phyloP scores from a whole-genome alignment of 2,113 vertebrate genomes.

The Bucco capensis region DNA sequence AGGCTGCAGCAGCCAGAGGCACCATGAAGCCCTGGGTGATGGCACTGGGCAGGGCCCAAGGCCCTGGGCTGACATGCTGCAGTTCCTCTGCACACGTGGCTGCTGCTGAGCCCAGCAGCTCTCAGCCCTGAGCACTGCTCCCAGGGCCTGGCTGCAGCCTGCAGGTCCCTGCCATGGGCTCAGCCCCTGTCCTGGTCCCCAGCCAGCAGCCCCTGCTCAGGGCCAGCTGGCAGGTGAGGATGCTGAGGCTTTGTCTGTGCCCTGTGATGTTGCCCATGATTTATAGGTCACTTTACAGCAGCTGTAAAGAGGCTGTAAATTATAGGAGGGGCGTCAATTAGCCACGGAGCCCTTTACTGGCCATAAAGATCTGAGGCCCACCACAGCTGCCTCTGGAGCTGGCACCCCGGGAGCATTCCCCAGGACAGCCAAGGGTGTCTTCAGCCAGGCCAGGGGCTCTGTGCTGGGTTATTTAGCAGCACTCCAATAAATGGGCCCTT shows the following conservation, averaged over 20 bases:
- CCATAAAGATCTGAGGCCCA: conserved; percentile 65
- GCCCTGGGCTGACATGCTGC: background rate
- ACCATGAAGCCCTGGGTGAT: fast-evolving
- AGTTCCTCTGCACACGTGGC: fast-evolving
- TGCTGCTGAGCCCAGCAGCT: fast-evolving
- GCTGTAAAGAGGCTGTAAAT: conserved; percentile 70
- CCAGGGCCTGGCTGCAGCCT: background rate
- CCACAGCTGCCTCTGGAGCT: conserved; percentile 53
- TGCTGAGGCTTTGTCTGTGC: background rate
- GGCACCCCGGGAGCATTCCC: conserved; percentile 41
- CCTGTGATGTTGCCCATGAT: conserved; percentile 50
- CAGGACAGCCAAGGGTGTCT: conserved; percentile 24
- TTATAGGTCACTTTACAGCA: conserved; percentile 66
- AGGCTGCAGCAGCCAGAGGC: background rate
- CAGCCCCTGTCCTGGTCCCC: background rate
- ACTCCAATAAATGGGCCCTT: conserved; percentile 28
- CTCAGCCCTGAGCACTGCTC: background rate
- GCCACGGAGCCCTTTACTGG: conserved; percentile 62
- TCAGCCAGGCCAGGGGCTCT: background rate
- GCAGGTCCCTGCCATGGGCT: background rate
- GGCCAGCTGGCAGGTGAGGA: conserved; percentile 35
- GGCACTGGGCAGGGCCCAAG: background rate
- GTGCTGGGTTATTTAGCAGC: background rate
- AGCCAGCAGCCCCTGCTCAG: background rate
- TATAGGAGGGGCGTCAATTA: conserved; percentile 69